Evolutionary conservation across 2,888 invertebrate genomes (phyloP).

Genomic region (Lasioglossum calceatum): DNA sequence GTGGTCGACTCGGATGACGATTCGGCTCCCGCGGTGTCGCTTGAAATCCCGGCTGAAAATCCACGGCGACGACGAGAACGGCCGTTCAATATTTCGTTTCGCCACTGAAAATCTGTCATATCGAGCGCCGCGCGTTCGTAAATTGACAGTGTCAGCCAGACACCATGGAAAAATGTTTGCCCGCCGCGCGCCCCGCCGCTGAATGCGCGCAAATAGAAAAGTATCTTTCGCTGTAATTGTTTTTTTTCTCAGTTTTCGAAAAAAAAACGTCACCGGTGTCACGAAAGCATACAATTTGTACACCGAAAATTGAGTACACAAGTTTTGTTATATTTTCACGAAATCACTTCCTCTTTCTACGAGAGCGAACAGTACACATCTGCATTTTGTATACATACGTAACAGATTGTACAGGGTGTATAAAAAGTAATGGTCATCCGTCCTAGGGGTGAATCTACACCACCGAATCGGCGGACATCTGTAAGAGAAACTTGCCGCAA

Average conservation of each 20-base stretch:
- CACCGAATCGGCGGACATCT: too few species aligned
- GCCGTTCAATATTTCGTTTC: slow-evolving; percentile 13
- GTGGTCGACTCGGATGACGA: slow-evolving; percentile 56
- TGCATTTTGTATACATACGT: too few species aligned
- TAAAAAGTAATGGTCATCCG: too few species aligned
- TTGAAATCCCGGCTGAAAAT: slow-evolving; percentile 18
- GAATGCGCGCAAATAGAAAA: neutral
- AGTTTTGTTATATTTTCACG: neutral
- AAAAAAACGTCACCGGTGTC: neutral
- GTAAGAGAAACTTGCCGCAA: too few species aligned
- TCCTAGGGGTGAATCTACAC: too few species aligned
- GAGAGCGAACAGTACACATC: neutral
- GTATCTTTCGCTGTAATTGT: slow-evolving; percentile 3
- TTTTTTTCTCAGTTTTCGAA: neutral
- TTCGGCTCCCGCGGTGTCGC: slow-evolving; percentile 2
- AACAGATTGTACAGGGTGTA: too few species aligned
- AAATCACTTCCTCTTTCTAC: neutral
- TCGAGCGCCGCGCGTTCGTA: slow-evolving; percentile 10
- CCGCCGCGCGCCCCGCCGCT: neutral
- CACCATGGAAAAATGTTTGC: slow-evolving; percentile 8
- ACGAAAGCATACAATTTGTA: neutral
- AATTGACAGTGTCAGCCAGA: slow-evolving; percentile 17
- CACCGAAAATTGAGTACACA: fast-evolving
- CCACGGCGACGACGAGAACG: neutral
- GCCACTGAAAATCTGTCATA: slow-evolving; percentile 19